Evolutionary conservation across 2,888 invertebrate species (phyloP).

Genomic region (Dorcus hopei): DNA sequence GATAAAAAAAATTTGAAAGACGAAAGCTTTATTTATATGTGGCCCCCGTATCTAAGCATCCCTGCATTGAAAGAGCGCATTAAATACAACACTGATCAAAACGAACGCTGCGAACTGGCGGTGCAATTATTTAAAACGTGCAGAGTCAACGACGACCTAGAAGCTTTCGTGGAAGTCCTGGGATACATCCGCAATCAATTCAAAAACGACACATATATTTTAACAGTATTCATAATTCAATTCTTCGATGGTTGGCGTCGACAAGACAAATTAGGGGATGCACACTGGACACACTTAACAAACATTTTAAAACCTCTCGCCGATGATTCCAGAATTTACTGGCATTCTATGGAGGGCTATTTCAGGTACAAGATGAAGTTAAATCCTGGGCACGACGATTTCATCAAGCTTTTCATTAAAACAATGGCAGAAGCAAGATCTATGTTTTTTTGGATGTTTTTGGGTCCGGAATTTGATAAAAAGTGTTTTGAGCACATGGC

Average conservation of each 20-base stretch:
- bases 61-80: slow-evolving; percentile 7
- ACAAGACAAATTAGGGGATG: background rate
- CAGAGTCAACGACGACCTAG: background rate
- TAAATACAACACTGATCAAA: background rate
- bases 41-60: background rate
- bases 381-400: background rate
- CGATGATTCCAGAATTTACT: too few species aligned
- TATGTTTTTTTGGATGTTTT: background rate
- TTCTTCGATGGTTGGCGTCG: background rate
- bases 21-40: slow-evolving; percentile 4
- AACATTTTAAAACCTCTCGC: background rate
- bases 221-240: background rate
- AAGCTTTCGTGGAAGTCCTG: slow-evolving; percentile 1
- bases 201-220: slow-evolving; percentile 5
- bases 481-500: too few species aligned
- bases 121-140: slow-evolving; percentile 1
- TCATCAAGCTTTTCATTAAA: background rate
- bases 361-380: background rate
- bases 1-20: slow-evolving; percentile 3
- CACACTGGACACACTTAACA: background rate
- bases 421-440: background rate
- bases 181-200: background rate
- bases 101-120: background rate
- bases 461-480: background rate
- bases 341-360: too few species aligned